These are phyloP conservation scores for Cheilosia impressa DNA, from an alignment of 2,888 invertebrate genomes.

Conservation along the genomic window DNA sequence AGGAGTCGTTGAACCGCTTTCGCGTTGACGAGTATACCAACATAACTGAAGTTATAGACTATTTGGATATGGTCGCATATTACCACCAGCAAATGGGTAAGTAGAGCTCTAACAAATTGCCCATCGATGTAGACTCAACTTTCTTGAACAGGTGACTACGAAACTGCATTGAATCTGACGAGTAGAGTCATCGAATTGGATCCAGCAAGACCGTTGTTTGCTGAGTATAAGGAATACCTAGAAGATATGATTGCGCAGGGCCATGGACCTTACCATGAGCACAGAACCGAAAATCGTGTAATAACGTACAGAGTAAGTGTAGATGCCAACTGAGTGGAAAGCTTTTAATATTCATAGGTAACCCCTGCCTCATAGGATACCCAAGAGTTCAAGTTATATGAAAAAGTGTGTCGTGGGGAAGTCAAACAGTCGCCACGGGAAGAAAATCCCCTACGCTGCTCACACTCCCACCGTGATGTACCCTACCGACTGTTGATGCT, in stretches of 20 bases:
- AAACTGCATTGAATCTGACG: slow-evolving; percentile 92
- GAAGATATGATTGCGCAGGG: slow-evolving; percentile 88
- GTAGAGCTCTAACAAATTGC: background rate
- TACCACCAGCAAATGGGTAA: slow-evolving; percentile 80
- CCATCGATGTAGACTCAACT: background rate
- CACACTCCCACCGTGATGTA: slow-evolving; percentile 64
- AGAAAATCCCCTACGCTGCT: slow-evolving; percentile 77
- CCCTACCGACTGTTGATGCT: slow-evolving; percentile 79
- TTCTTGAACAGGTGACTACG: slow-evolving; percentile 88
- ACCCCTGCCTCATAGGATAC: slow-evolving; percentile 56
- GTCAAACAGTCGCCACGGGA: slow-evolving; percentile 47
- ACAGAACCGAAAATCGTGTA: background rate
- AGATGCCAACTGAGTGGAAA: background rate
- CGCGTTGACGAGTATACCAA: slow-evolving; percentile 84
- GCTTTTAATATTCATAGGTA: background rate
- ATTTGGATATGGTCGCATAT: slow-evolving; percentile 79
- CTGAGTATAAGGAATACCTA: slow-evolving; percentile 94
- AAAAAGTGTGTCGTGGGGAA: slow-evolving; percentile 81
- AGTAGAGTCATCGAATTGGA: slow-evolving; percentile 91
- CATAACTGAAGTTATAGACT: slow-evolving; percentile 78
- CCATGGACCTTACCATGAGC: background rate
- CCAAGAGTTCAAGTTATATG: slow-evolving; percentile 82
- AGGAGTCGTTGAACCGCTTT: slow-evolving; percentile 91
- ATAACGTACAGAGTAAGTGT: slow-evolving; percentile 29
- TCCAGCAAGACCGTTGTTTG: slow-evolving; percentile 91